Percentiles rank a stretch among this genome's conserved stretches.
Conservation (phyloP, 2,888 invertebrate genomes). For the Agonum fuliginosum region DNA sequence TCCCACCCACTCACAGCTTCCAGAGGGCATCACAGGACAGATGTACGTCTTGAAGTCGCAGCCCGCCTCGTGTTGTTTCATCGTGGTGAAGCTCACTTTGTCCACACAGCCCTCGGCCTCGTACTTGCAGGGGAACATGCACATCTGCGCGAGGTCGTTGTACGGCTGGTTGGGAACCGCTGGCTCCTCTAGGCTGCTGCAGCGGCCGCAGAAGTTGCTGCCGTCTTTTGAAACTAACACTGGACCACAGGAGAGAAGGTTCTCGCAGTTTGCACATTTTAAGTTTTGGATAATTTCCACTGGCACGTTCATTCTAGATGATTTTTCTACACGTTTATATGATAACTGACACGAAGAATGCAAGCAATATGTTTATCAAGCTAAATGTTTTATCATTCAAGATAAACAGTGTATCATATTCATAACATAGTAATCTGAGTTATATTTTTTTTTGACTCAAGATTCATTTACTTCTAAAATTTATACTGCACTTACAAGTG, state of each 20-base stretch:
- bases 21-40: not conserved
- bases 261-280: not conserved
- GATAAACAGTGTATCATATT: too few species aligned
- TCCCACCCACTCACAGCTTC: not conserved
- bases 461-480: too few species aligned
- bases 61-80: not conserved
- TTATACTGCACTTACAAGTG: too few species aligned
- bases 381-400: too few species aligned
- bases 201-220: not conserved
- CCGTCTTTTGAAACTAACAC: not conserved
- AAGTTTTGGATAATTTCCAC: not conserved
- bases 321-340: too few species aligned
- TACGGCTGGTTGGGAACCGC: not conserved
- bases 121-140: not conserved
- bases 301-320: conserved; percentile 2
- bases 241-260: not conserved
- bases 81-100: not conserved
- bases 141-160: not conserved
- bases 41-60: not conserved
- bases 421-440: too few species aligned
- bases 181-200: not conserved
- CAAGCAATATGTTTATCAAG: too few species aligned
- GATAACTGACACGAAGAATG: too few species aligned
- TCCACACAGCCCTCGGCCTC: not conserved
- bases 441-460: too few species aligned